phyloP scores from a whole-genome alignment of 2,888 invertebrate species.

The Cylloceria caligata region DNA sequence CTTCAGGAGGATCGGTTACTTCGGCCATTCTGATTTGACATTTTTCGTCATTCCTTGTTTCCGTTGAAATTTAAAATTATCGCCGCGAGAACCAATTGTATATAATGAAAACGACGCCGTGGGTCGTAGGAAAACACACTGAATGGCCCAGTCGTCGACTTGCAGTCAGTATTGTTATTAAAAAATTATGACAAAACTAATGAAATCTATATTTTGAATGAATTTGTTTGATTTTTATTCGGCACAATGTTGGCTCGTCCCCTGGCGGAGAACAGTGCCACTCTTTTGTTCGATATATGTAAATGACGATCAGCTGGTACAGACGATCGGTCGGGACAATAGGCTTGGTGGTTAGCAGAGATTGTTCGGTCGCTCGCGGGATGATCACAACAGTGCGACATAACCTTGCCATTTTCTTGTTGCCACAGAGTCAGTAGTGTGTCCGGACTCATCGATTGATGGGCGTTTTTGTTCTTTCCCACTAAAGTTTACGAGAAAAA shows the following conservation, averaged over 20 bases:
- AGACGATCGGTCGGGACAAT: too few relatives aligned
- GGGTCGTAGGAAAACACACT: not conserved
- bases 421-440: not conserved
- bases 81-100: not conserved
- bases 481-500: constrained; percentile 54
- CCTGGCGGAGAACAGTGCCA: too few relatives aligned
- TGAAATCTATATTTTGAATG: too few relatives aligned
- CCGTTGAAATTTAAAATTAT: not conserved
- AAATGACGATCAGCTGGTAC: too few relatives aligned
- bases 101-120: not conserved
- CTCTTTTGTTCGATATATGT: too few relatives aligned
- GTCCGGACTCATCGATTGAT: constrained; percentile 70
- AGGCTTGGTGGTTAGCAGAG: not conserved
- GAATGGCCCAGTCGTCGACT: not conserved
- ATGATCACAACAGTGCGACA: constrained; percentile 69
- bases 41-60: constrained; percentile 10
- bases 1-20: constrained; percentile 56
- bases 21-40: constrained; percentile 73
- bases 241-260: too few relatives aligned
- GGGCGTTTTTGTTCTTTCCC: constrained; percentile 70
- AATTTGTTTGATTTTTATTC: too few relatives aligned
- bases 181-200: too few relatives aligned
- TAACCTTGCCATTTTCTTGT: constrained; percentile 72
- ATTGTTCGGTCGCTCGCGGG: not conserved
- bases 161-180: too few relatives aligned